These are phyloP conservation scores for Dicyrtoma fusca DNA, from an alignment of 2,888 invertebrate genomes.

Conservation along the genomic window DNA sequence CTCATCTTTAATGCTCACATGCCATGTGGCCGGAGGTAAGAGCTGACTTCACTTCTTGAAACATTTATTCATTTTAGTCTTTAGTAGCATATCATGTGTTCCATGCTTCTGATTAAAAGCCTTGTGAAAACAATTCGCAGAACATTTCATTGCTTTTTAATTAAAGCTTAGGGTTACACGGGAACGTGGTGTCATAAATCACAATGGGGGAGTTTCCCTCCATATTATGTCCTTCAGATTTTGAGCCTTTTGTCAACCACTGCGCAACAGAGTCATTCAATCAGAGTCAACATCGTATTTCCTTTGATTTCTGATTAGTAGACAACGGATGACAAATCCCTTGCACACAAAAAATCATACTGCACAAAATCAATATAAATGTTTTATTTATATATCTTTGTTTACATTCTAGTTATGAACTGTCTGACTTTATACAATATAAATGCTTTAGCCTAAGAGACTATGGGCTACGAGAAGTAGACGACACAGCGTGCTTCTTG, in stretches of 20 bases:
- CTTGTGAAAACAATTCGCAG: background rate
- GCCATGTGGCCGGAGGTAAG: slow-evolving; percentile 85
- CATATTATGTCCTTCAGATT: background rate
- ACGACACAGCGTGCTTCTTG: slow-evolving; percentile 26
- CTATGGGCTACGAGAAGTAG: slow-evolving; percentile 36
- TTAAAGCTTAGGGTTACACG: too few species aligned
- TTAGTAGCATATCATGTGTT: background rate
- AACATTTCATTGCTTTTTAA: background rate
- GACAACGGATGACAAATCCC: too few species aligned
- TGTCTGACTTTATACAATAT: background rate
- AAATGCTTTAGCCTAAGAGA: slow-evolving; percentile 6
- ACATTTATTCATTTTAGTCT: background rate
- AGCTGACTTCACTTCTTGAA: background rate
- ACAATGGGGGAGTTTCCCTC: too few species aligned
- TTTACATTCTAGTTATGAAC: too few species aligned
- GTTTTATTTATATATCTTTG: too few species aligned
- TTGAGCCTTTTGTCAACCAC: background rate
- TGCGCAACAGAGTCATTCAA: background rate
- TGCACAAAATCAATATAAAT: too few species aligned
- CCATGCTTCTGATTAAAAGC: background rate
- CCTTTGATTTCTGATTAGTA: too few species aligned
- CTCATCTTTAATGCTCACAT: slow-evolving; percentile 80
- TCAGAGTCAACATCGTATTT: too few species aligned
- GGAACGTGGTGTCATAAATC: too few species aligned
- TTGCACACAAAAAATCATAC: too few species aligned